These are phyloP conservation scores for Thinocorus orbignyianus DNA, from an alignment of 2,113 vertebrate species.

Conservation along the genomic window DNA sequence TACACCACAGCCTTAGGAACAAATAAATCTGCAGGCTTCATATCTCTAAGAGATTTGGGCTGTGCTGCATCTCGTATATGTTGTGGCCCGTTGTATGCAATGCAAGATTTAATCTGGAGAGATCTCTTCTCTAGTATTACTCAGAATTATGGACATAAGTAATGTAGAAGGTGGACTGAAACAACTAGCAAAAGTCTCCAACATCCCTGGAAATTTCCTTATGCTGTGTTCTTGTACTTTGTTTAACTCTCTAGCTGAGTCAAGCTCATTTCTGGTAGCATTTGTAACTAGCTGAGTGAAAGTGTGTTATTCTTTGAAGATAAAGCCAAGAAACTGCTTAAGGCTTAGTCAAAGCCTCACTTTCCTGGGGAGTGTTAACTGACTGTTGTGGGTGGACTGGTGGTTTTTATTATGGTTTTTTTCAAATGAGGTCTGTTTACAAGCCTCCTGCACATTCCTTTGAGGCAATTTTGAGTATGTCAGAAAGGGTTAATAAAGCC, in stretches of 20 bases:
- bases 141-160: background rate
- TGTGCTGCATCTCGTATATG: background rate
- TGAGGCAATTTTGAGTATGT: background rate
- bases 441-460: rapidly evolving
- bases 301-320: background rate
- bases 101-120: background rate
- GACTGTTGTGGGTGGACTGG: background rate
- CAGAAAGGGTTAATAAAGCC: background rate
- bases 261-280: background rate
- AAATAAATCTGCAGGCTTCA: background rate
- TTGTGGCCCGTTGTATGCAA: background rate
- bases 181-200: background rate
- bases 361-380: background rate
- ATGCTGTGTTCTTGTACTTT: background rate
- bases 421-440: background rate
- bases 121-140: background rate
- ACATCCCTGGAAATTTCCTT: background rate
- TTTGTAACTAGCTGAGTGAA: background rate
- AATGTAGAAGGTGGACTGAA: background rate
- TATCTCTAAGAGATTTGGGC: background rate
- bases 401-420: background rate
- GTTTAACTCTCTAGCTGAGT: background rate
- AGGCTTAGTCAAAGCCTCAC: background rate
- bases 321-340: background rate
- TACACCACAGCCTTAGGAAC: background rate